Base-by-base conservation (phyloP, 92 coral and sea anemone genomes). In the Ricordea florida region DNA sequence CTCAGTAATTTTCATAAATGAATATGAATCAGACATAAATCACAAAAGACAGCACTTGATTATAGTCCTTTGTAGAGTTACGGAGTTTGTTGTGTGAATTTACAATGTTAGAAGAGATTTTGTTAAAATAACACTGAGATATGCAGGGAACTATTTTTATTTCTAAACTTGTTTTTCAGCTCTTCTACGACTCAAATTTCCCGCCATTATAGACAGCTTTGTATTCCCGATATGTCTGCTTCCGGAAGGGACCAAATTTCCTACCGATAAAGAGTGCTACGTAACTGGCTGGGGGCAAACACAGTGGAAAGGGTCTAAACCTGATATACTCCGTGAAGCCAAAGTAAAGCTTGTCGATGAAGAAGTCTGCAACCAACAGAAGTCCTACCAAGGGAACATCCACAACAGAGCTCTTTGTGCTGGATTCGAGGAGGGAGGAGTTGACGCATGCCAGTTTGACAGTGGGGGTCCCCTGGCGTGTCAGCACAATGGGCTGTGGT, bases 381-480 rank as follows among this genome's bases (percentile, higher is more conserved):
- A 68, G 43, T 86, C 96, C 6, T 87, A 77, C 61, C 72, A 81
- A 21, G 96, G 92, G 21, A 60, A 67, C 42, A 67, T 91, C 68
- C 74, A 69, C 36, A 61, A 70, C 15, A 73, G 93, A 16, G 90
- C 97, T 2, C 82, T 91, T 10, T 91, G 97, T 55, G 97, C 97
- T 13, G 97, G 97, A 30, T 91, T 91, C 42, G 97, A 91, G 59
- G 57, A 83, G 61, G 97, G 97, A 10, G 97, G 97, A 18, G 97
- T 91, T 40, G 97, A 91, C 78, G 85, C 97, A 40, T 91, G 97
- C 69, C 97, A 91, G 65, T 79, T 66, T 42, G 97, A 91, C 69
- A 91, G 97, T 31, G 97, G 97, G 14, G 97, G 97, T 8, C 97
- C 97, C 78, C 88, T 91, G 87, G 83, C 93, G 28, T 91, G 97